Evolutionary conservation across 2,888 invertebrate species (phyloP).

Genomic region (Volucella inanis): DNA sequence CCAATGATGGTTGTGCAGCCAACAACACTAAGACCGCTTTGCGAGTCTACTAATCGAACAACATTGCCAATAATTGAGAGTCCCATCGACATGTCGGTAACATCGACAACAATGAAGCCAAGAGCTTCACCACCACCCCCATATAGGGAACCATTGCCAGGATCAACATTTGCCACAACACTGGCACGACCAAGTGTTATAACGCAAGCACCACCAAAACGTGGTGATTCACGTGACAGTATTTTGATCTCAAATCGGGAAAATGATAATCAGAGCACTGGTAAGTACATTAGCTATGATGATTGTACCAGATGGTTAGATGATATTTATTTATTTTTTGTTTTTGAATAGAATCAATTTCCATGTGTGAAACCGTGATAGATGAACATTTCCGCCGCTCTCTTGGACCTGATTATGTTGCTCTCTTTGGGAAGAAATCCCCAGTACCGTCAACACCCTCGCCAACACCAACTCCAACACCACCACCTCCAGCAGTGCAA

Average conservation of each 20-base stretch:
- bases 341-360: conserved; percentile 86
- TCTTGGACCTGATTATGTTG: conserved; percentile 91
- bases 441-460: conserved; percentile 76
- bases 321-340: conserved; percentile 10
- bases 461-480: conserved; percentile 77
- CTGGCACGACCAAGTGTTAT: conserved; percentile 86
- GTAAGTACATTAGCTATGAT: conserved; percentile 73
- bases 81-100: no score
- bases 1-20: no score
- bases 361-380: conserved; percentile 92
- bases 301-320: background rate
- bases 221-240: conserved; percentile 79
- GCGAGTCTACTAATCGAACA: no score
- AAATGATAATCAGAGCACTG: conserved; percentile 80
- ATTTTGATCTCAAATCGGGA: conserved; percentile 78
- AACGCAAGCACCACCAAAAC: conserved; percentile 84
- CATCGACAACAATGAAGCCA: no score
- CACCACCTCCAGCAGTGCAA: conserved; percentile 77
- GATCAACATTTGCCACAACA: conserved; percentile 80
- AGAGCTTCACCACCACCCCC: conserved; percentile 83
- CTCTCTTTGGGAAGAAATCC: conserved; percentile 86
- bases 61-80: no score
- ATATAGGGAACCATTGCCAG: conserved; percentile 82
- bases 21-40: no score
- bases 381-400: conserved; percentile 98